These are phyloP conservation scores for Decapterus maruadsi DNA, from an alignment of 2,797 vertebrate genomes.

Conservation along the genomic window DNA sequence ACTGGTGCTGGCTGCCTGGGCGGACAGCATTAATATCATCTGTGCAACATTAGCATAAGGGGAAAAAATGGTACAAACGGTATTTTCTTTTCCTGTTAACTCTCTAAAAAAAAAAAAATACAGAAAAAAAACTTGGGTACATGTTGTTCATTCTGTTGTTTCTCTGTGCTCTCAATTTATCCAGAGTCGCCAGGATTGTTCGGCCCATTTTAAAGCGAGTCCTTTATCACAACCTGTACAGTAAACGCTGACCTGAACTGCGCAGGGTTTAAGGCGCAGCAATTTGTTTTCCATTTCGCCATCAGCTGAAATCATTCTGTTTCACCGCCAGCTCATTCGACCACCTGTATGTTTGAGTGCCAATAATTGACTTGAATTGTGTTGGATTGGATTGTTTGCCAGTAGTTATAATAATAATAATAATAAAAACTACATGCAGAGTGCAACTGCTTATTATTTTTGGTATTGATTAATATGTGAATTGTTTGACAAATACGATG, in stretches of 20 bases:
- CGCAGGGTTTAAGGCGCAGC: slow-evolving; percentile 32
- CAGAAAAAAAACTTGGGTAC: background rate
- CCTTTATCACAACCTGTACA: slow-evolving; percentile 51
- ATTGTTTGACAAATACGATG: background rate
- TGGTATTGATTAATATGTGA: slow-evolving; percentile 2
- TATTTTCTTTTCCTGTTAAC: slow-evolving; percentile 31
- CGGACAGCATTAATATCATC: slow-evolving; percentile 51
- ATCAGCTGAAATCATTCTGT: slow-evolving; percentile 33
- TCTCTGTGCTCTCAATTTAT: slow-evolving; percentile 26
- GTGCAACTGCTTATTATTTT: slow-evolving; percentile 2
- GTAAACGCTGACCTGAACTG: slow-evolving; percentile 56
- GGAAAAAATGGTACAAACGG: slow-evolving; percentile 20
- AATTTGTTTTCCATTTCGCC: slow-evolving; percentile 50
- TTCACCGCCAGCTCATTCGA: slow-evolving; percentile 33
- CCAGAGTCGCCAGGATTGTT: slow-evolving; percentile 19
- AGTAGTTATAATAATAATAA: no score
- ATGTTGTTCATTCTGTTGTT: background rate
- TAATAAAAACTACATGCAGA: background rate
- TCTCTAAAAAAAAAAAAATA: background rate
- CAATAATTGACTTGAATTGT: slow-evolving; percentile 19
- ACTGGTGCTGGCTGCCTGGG: slow-evolving; percentile 17
- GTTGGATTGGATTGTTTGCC: slow-evolving; percentile 21
- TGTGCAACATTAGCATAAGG: slow-evolving; percentile 34
- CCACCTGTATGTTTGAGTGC: slow-evolving; percentile 2
- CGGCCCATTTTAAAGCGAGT: slow-evolving; percentile 38